Percentiles rank a stretch among this genome's conserved stretches.
phyloP scores from a whole-genome alignment of 2,888 invertebrate species.

The Serripes groenlandicus region DNA sequence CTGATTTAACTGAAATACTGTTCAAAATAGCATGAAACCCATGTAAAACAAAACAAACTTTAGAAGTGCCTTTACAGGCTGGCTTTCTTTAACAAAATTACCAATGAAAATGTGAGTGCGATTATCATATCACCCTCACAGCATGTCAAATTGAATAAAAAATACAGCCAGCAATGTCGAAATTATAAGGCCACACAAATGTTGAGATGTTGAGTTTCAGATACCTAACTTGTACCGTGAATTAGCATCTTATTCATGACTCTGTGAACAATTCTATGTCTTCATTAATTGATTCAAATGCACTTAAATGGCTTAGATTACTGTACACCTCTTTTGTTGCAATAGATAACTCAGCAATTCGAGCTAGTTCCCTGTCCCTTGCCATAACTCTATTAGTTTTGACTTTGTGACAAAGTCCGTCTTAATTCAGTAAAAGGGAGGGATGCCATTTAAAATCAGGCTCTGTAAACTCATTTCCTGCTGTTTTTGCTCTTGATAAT shows the following conservation, averaged over 20 bases:
- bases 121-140: not conserved
- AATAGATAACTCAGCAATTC: not conserved
- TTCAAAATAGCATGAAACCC: too few species aligned
- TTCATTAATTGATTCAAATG: not conserved
- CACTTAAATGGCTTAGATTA: not conserved
- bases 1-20: too few species aligned
- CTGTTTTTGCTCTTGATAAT: constrained; percentile 41
- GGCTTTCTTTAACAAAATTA: too few species aligned
- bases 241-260: not conserved
- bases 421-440: constrained; percentile 50
- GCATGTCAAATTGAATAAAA: too few species aligned
- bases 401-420: constrained; percentile 53
- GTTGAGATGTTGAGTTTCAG: too few species aligned
- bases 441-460: constrained; percentile 69
- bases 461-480: constrained; percentile 24
- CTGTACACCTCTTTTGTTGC: too few species aligned
- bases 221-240: not conserved
- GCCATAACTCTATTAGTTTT: constrained; percentile 42
- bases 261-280: not conserved
- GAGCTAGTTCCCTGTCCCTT: constrained; percentile 31
- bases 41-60: too few species aligned
- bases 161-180: too few species aligned
- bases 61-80: too few species aligned
- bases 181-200: too few species aligned
- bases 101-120: not conserved